Percentiles rank a stretch among this genome's conserved stretches.
These are phyloP conservation scores for Morpho achilles DNA, from an alignment of 2,888 invertebrate species.

Conservation along the genomic window DNA sequence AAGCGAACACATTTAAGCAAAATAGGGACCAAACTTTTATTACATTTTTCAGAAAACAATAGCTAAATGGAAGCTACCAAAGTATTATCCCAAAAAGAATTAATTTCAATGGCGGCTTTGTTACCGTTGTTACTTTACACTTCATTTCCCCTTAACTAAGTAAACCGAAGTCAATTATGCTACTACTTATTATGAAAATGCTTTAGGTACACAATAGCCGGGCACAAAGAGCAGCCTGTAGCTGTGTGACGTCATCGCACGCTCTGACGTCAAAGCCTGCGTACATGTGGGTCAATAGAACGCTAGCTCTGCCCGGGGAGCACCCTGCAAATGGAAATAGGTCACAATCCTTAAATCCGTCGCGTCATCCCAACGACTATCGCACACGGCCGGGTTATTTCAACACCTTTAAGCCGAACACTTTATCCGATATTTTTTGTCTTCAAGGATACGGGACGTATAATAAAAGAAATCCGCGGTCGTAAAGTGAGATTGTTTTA, in stretches of 20 bases:
- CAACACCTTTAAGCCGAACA: conserved; percentile 21
- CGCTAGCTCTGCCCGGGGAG: conserved; percentile 58
- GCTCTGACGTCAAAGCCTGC: conserved; percentile 66
- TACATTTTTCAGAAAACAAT: too few relatives aligned
- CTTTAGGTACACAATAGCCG: conserved; percentile 35
- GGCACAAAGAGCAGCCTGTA: conserved; percentile 49
- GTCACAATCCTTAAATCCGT: conserved; percentile 63
- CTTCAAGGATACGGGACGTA: conserved; percentile 17
- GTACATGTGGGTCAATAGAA: conserved; percentile 73
- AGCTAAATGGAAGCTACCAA: too few relatives aligned
- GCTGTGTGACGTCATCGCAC: conserved; percentile 58
- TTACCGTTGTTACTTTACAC: conserved; percentile 3
- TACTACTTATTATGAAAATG: conserved; percentile 29
- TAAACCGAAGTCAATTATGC: conserved; percentile 21
- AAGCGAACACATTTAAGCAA: too few relatives aligned
- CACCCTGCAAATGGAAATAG: conserved; percentile 60
- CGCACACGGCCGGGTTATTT: conserved; percentile 35
- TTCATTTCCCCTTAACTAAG: conserved; percentile 10
- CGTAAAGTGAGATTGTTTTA: conserved; percentile 24
- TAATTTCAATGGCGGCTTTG: conserved; percentile 2
- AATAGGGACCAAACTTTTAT: too few relatives aligned
- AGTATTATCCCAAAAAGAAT: neutral
- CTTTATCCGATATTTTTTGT: conserved; percentile 25
- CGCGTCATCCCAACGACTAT: conserved; percentile 37
- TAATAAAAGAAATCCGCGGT: conserved; percentile 24